Evolutionary conservation across 2,113 vertebrate species (phyloP).

Genomic region (Etia nguti): DNA sequence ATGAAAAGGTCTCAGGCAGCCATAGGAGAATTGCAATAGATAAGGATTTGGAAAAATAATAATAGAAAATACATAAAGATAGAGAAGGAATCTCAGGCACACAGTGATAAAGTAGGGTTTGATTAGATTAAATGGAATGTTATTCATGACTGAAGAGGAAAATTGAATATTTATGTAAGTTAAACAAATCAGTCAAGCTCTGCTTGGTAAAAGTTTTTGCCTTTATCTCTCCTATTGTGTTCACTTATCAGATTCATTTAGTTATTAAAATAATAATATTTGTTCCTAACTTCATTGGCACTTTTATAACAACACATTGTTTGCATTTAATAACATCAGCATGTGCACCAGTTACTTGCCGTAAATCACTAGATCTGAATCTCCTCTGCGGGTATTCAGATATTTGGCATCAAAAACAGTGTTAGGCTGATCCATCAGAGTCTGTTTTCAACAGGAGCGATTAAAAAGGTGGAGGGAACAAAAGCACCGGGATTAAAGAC

Average conservation of each 20-base stretch:
- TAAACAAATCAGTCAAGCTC: background rate
- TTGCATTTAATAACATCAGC: background rate
- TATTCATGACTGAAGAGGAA: background rate
- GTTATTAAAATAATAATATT: background rate
- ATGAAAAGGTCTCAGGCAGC: background rate
- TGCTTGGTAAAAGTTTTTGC: fast-evolving
- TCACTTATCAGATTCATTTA: background rate
- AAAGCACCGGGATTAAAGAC: slow-evolving; percentile 27
- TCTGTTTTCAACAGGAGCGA: slow-evolving; percentile 13
- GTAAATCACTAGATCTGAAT: background rate
- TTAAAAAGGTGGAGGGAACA: slow-evolving; percentile 26
- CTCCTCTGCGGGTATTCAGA: background rate
- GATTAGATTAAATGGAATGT: background rate
- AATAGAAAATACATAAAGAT: background rate
- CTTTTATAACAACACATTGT: background rate
- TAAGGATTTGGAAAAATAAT: background rate
- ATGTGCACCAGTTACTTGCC: background rate
- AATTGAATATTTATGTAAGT: background rate
- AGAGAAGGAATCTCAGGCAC: background rate
- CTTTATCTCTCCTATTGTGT: background rate
- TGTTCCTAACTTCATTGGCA: background rate
- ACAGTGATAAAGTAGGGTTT: background rate
- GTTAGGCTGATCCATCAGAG: background rate
- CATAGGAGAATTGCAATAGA: background rate
- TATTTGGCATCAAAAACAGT: background rate